A percentile compares a stretch with the other conserved stretches of the same genome.
These are phyloP conservation scores for Chiroxiphia lanceolata DNA, from an alignment of 2,797 vertebrate genomes.

Conservation along the genomic window DNA sequence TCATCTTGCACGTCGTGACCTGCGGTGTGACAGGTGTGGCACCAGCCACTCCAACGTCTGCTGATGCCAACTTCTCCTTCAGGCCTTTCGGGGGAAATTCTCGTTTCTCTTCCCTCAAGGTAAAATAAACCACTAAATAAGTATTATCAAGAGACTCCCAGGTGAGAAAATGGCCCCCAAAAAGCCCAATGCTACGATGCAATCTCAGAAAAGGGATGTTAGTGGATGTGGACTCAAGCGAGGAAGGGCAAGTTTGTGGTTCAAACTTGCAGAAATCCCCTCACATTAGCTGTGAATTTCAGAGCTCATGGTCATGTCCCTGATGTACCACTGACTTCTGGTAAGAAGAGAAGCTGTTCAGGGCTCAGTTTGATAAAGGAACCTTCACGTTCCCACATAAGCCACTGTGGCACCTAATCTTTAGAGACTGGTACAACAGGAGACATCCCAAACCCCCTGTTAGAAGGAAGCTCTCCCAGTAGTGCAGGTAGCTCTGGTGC, in stretches of 20 bases:
- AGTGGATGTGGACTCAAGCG: neutral
- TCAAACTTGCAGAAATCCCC: neutral
- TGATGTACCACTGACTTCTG: neutral
- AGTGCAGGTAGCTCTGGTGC: neutral
- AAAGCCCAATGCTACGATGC: neutral
- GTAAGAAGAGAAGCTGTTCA: neutral
- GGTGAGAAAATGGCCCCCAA: accelerated
- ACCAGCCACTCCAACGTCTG: neutral
- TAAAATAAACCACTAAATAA: neutral
- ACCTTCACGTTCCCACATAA: neutral
- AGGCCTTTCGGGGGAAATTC: neutral
- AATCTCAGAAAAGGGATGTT: neutral
- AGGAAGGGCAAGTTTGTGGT: neutral
- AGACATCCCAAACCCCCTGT: neutral
- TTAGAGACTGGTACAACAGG: neutral
- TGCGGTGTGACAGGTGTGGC: neutral
- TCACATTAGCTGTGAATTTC: neutral
- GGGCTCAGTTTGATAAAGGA: neutral
- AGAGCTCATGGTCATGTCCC: accelerated
- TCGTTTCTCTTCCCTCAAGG: neutral
- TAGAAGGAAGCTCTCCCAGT: neutral
- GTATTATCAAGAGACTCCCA: neutral
- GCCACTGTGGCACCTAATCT: neutral
- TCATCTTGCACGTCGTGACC: neutral
- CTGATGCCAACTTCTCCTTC: neutral